Evolutionary conservation across 2,797 vertebrate genomes (phyloP), one percentile per base, ranked within the genome.

Genomic region (Enteromius paludinosus): DNA sequence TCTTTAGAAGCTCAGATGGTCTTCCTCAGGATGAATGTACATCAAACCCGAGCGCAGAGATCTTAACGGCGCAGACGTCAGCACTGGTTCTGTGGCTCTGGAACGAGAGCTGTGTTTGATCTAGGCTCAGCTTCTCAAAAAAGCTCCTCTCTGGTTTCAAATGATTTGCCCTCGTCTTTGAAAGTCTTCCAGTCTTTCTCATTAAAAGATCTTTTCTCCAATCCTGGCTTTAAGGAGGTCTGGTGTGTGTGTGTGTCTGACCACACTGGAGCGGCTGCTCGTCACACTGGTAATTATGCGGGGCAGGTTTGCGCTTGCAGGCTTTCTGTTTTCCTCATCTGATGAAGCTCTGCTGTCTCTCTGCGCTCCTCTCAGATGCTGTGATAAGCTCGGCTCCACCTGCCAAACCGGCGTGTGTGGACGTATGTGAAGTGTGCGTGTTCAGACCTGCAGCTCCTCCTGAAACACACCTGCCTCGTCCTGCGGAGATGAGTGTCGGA

Each of bases 241-340:
- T 85, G 15, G 18, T n/a, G 23, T 15, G 45, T 78, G 93, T 92
- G n/a, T 69, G 35, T 43, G 92, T 92, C 90, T 92, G 94, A 94
- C 92, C 92, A 88, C 93, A 92, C 78, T 69, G 91, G 87, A 90
- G 88, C 92, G 93, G 92, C 93, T 95, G 93, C 91, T 92, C 92
- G 90, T 92, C 90, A 88, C 91, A 89, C 91, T 86, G 93, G 82
- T 96, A 96, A 97, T 97, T 96, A 96, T 95, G 85, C 83, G 87
- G 87, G 94, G 89, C 96, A 75, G 95, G 96, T 96, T 94, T 90
- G 76, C 92, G 94, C 96, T 93, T 94, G 96, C 89, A 89, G 84
- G 47, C 87, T 80, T 64, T 84, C 65, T 79, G 5, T 33, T 79
- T 82, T 65, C 73, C 28, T 3, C 41, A 25, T 80, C 76, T 85